Conservation (phyloP, 2,797 vertebrate species). For the Arctocebus calabarensis region DNA sequence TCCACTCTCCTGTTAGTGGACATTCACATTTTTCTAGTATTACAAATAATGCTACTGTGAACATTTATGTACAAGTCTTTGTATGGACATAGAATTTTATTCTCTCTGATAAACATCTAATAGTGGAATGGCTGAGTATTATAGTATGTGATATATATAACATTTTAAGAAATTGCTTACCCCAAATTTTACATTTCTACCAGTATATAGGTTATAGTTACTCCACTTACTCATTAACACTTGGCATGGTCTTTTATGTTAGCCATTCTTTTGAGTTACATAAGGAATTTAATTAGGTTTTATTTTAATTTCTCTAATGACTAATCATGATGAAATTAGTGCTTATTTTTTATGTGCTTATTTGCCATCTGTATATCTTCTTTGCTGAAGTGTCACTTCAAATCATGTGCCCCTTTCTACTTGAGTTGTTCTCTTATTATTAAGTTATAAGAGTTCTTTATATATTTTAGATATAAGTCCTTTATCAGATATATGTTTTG, state of each 20-base stretch:
- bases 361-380: background rate
- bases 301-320: background rate
- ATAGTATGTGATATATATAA: background rate
- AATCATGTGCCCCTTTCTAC: background rate
- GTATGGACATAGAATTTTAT: background rate
- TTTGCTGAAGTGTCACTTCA: background rate
- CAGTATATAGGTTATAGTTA: background rate
- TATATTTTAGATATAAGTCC: background rate
- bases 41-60: constrained; percentile 1
- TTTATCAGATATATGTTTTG: background rate
- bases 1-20: background rate
- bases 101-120: background rate
- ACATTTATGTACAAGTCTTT: background rate
- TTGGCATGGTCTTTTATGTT: background rate
- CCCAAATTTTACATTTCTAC: background rate
- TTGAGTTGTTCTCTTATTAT: background rate
- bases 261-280: background rate
- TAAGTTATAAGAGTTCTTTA: background rate
- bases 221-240: background rate
- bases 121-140: background rate
- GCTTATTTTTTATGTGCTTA: background rate
- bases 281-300: background rate
- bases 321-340: background rate
- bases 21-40: background rate
- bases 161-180: background rate